These are phyloP conservation scores for Philereme transversata DNA, from an alignment of 2,888 invertebrate genomes.

Conservation along the genomic window DNA sequence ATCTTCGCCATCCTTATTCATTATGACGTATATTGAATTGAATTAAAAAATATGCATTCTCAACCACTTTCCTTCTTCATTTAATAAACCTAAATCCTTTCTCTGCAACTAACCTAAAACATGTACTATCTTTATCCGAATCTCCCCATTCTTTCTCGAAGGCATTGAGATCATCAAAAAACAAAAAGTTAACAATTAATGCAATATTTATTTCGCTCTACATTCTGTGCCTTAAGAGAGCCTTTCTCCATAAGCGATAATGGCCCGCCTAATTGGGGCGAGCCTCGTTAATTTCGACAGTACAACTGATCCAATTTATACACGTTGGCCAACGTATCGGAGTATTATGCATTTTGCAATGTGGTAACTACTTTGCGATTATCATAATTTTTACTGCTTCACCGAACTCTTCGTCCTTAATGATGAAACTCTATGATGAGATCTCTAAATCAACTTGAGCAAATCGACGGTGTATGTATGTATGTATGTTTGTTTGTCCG, in stretches of 20 bases:
- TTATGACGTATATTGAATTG: too few relatives aligned
- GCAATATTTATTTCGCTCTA: conserved; percentile 13
- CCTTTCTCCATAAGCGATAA: conserved; percentile 39
- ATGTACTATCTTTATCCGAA: too few relatives aligned
- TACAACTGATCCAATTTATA: conserved; percentile 27
- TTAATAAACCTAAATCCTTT: too few relatives aligned
- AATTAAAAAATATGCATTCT: too few relatives aligned
- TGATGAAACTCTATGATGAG: too few relatives aligned
- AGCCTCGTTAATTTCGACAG: conserved; percentile 33
- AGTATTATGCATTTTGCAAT: conserved; percentile 25
- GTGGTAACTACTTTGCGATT: conserved; percentile 3
- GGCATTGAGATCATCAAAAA: not conserved
- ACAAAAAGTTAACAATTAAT: not conserved
- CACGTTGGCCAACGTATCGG: conserved; percentile 19
- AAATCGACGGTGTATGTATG: too few relatives aligned
- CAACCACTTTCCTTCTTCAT: too few relatives aligned
- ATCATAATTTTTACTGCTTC: not conserved
- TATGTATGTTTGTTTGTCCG: too few relatives aligned
- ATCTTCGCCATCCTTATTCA: too few relatives aligned
- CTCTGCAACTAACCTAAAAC: too few relatives aligned
- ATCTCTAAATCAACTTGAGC: too few relatives aligned
- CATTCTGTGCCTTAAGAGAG: conserved; percentile 25
- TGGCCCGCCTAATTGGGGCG: conserved; percentile 31
- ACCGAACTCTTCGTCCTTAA: not conserved
- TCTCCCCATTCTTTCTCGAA: too few relatives aligned